phyloP scores from a whole-genome alignment of 2,113 vertebrate species.

The Cebus imitator region DNA sequence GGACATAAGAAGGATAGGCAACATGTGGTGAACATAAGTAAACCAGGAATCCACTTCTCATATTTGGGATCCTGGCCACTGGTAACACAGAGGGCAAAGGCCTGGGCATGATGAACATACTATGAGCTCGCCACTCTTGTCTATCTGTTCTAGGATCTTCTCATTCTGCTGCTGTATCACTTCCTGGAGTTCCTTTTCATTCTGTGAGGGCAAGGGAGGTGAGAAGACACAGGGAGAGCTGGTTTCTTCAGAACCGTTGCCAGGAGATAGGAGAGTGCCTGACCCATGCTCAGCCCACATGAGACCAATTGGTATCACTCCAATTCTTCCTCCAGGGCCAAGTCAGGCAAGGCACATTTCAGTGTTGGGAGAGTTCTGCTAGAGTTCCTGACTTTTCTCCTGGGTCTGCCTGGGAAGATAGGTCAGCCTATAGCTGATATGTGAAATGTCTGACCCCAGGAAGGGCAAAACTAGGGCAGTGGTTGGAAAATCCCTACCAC shows the following conservation, averaged over 20 bases:
- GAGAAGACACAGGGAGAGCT: neutral
- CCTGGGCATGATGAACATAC: slow-evolving; percentile 48
- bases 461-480: slow-evolving; percentile 68
- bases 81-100: neutral
- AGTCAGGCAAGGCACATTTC: neutral
- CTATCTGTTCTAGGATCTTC: slow-evolving; percentile 81
- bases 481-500: slow-evolving; percentile 68
- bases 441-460: slow-evolving; percentile 58
- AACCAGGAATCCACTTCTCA: neutral
- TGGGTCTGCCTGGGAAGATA: slow-evolving; percentile 50
- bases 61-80: neutral
- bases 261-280: neutral
- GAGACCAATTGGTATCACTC: neutral
- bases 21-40: neutral
- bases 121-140: slow-evolving; percentile 79
- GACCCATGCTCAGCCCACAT: neutral
- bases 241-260: slow-evolving; percentile 34
- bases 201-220: slow-evolving; percentile 67
- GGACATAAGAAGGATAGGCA: no score
- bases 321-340: neutral
- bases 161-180: slow-evolving; percentile 82
- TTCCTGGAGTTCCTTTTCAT: slow-evolving; percentile 82
- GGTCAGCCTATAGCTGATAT: slow-evolving; percentile 44
- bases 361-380: slow-evolving; percentile 28
- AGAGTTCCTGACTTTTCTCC: slow-evolving; percentile 42